Evolutionary conservation across 1,140 invertebrate species (phyloP).

Genomic region (Camponotus vicinus): DNA sequence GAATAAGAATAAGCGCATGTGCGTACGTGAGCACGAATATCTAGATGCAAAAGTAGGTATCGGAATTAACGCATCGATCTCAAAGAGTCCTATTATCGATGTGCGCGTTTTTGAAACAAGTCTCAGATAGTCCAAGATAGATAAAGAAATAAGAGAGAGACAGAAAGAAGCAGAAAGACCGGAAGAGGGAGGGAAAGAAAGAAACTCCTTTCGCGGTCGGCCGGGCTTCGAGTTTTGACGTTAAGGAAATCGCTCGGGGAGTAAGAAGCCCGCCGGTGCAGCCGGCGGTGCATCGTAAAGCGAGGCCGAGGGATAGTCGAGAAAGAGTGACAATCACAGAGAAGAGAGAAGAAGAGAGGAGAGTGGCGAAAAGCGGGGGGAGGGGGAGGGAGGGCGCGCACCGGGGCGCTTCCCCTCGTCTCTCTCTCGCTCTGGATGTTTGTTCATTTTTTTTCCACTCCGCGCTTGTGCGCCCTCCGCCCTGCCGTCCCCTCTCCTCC

Average conservation of each 20-base stretch:
- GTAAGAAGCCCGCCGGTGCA: slow-evolving; percentile 43
- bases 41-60: slow-evolving; percentile 47
- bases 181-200: background rate
- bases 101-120: slow-evolving; percentile 42
- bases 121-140: background rate
- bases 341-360: slow-evolving; percentile 18
- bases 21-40: background rate
- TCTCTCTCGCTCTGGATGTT: slow-evolving; percentile 72
- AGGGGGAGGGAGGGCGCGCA: slow-evolving; percentile 6
- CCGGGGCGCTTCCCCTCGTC: slow-evolving; percentile 32
- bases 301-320: slow-evolving; percentile 35
- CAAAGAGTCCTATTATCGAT: slow-evolving; percentile 47
- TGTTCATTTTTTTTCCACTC: slow-evolving; percentile 75
- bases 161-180: background rate
- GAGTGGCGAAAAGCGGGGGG: background rate
- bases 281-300: slow-evolving; percentile 59
- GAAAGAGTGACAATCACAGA: slow-evolving; percentile 42
- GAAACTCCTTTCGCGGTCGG: background rate
- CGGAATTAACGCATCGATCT: slow-evolving; percentile 56
- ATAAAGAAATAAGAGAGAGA: background rate
- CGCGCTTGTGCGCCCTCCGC: slow-evolving; percentile 76
- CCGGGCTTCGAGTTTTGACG: slow-evolving; percentile 47
- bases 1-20: slow-evolving; percentile 65
- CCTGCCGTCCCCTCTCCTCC: slow-evolving; percentile 66
- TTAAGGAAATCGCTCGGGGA: slow-evolving; percentile 59